These are phyloP conservation scores for Megaceryle alcyon DNA, from an alignment of 2,797 vertebrate genomes.

Conservation along the genomic window DNA sequence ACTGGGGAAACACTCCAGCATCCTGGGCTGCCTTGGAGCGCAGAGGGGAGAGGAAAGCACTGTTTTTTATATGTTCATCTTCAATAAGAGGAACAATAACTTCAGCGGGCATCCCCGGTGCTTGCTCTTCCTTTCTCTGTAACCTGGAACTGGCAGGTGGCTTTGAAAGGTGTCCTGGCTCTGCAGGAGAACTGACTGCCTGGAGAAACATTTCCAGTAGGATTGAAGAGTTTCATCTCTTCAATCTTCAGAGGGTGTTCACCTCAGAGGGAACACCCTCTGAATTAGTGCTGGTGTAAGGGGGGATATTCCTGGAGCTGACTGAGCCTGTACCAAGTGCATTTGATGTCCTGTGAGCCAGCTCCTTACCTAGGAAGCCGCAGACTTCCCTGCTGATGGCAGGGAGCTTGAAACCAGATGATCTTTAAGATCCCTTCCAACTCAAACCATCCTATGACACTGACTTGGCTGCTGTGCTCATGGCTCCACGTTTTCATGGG, in stretches of 20 bases:
- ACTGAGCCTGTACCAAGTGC: not conserved
- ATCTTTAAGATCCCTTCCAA: no score
- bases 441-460: no score
- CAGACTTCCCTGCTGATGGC: not conserved
- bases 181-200: not conserved
- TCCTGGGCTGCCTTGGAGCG: not conserved
- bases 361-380: not conserved
- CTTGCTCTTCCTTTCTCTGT: not conserved
- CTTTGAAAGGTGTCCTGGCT: not conserved
- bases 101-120: not conserved
- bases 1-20: not conserved
- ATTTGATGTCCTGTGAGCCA: not conserved
- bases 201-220: slow-evolving; percentile 12
- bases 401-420: no score
- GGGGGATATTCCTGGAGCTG: not conserved
- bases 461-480: rapidly evolving
- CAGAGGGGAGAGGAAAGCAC: not conserved
- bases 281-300: not conserved
- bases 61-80: not conserved
- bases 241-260: no score
- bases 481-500: not conserved
- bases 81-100: not conserved
- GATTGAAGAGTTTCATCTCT: not conserved
- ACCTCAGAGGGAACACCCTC: not conserved
- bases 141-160: not conserved